Percentiles rank a stretch among this genome's conserved stretches.
phyloP scores from a whole-genome alignment of 2,113 vertebrate species.

The Burhinus oedicnemus region DNA sequence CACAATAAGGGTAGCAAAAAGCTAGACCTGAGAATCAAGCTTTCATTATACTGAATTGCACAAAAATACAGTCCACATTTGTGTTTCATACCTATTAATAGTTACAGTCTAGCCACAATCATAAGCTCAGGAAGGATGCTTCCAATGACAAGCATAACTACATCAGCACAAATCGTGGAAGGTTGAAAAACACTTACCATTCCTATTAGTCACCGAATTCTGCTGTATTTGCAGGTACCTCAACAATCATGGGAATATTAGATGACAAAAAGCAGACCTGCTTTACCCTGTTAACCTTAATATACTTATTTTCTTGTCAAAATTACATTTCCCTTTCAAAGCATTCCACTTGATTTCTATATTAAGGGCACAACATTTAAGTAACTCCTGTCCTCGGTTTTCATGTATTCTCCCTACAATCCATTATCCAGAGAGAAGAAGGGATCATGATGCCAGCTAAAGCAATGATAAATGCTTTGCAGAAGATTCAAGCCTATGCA shows the following conservation, averaged over 20 bases:
- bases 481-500: not conserved
- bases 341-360: not conserved
- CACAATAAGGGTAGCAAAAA: not conserved
- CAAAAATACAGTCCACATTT: not conserved
- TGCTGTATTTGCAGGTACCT: not conserved
- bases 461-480: not conserved
- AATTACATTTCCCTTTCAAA: slow-evolving; percentile 31
- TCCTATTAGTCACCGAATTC: slow-evolving; percentile 20
- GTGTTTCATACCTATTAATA: not conserved
- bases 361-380: not conserved
- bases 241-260: not conserved
- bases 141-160: not conserved
- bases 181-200: not conserved
- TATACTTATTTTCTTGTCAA: slow-evolving; percentile 39
- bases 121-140: not conserved
- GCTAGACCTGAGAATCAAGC: not conserved
- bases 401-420: not conserved
- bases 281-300: slow-evolving; percentile 28
- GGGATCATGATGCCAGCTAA: not conserved
- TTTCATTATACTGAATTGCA: not conserved
- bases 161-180: not conserved
- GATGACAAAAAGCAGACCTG: not conserved
- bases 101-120: not conserved
- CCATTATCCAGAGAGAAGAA: not conserved
- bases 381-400: slow-evolving; percentile 1